These are phyloP conservation scores for Bathynomus jamesi DNA, from an alignment of 1,140 invertebrate genomes.

Conservation along the genomic window DNA sequence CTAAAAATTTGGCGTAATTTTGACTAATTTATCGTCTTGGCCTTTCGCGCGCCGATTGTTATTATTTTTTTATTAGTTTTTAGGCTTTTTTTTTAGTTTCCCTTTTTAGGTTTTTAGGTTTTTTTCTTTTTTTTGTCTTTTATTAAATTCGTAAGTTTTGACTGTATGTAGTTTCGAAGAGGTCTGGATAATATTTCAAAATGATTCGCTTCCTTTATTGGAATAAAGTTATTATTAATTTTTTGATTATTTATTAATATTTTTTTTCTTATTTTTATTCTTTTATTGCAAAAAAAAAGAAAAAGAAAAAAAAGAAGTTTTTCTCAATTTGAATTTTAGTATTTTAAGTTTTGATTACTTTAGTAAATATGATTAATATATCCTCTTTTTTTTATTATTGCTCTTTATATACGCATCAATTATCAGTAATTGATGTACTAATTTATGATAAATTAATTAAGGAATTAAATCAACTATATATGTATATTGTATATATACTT, in stretches of 20 bases:
- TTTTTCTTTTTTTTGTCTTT: neutral
- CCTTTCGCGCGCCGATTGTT: slow-evolving; percentile 14
- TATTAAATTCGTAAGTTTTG: neutral
- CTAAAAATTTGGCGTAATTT: slow-evolving; percentile 21
- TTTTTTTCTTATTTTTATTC: neutral
- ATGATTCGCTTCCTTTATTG: neutral
- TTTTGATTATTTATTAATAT: neutral
- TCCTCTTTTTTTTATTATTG: too few species aligned
- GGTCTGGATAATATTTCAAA: neutral
- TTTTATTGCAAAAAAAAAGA: neutral
- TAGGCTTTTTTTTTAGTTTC: neutral
- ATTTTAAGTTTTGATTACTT: too few species aligned
- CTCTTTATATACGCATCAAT: too few species aligned
- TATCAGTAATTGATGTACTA: too few species aligned
- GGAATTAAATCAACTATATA: too few species aligned
- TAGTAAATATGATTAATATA: too few species aligned
- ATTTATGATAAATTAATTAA: too few species aligned
- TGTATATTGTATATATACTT: too few species aligned
- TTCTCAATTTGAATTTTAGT: too few species aligned
- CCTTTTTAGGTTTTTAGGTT: neutral
- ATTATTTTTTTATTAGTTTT: slow-evolving; percentile 10
- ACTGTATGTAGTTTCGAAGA: neutral
- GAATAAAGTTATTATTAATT: neutral
- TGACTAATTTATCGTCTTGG: slow-evolving; percentile 19
- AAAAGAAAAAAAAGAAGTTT: neutral